A percentile compares a stretch with the other conserved stretches of the same genome.
Evolutionary conservation across 2,797 vertebrate species (phyloP).

Genomic region (Anomalospiza imberbis): DNA sequence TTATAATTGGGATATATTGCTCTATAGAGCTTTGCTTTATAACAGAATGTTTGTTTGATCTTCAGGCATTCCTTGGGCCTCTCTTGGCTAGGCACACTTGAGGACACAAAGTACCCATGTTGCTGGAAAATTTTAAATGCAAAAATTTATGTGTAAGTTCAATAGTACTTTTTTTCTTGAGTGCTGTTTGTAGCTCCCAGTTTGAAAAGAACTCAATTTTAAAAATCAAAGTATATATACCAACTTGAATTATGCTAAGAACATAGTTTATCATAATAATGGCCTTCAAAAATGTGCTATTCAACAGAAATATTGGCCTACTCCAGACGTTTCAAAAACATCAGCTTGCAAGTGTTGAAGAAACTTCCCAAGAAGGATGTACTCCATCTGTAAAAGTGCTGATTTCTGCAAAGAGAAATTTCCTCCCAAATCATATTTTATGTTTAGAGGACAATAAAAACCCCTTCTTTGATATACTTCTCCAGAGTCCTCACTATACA

Average conservation of each 20-base stretch:
- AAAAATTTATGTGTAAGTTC: background rate
- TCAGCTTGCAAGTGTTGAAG: constrained; percentile 33
- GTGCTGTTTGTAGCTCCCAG: background rate
- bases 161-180: background rate
- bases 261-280: constrained; percentile 46
- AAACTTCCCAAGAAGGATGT: constrained; percentile 37
- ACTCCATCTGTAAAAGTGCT: constrained; percentile 39
- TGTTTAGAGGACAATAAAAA: background rate
- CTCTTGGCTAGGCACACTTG: background rate
- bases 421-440: background rate
- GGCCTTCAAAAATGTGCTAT: constrained; percentile 6
- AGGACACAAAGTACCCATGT: background rate
- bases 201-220: background rate
- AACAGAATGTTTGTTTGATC: background rate
- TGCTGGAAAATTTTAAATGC: background rate
- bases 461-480: background rate
- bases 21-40: background rate
- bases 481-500: background rate
- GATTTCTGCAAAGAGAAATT: constrained; percentile 8
- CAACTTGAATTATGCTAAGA: constrained; percentile 37
- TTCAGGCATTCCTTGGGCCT: background rate
- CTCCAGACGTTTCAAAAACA: constrained; percentile 30
- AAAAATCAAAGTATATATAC: constrained; percentile 5
- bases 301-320: constrained; percentile 47
- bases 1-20: background rate